A percentile compares a stretch with the other conserved stretches of the same genome.
Evolutionary conservation across 2,113 vertebrate species (phyloP).

Genomic region (Crotalus horridus): DNA sequence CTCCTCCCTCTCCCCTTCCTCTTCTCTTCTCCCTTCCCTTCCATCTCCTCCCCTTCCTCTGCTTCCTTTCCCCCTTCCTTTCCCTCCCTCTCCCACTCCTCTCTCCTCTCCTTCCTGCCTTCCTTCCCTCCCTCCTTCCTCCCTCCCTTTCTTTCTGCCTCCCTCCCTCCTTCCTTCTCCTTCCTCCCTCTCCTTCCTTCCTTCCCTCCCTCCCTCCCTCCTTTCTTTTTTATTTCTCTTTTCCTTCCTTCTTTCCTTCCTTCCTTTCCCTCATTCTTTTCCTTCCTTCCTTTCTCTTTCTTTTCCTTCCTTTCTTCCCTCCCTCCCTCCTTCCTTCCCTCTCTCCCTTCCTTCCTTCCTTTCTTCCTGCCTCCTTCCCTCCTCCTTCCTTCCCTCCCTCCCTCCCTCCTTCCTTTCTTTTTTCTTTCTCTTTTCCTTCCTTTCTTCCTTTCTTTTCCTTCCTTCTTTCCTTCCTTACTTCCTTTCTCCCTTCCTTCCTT

Average conservation of each 20-base stretch:
- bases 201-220: fast-evolving
- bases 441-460: fast-evolving
- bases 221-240: fast-evolving
- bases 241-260: fast-evolving
- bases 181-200: fast-evolving
- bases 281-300: too few relatives aligned
- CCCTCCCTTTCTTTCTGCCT: fast-evolving
- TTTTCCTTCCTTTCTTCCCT: too few relatives aligned
- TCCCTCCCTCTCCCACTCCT: fast-evolving
- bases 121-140: fast-evolving
- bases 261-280: too few relatives aligned
- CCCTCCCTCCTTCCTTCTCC: fast-evolving
- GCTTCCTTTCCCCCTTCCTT: fast-evolving
- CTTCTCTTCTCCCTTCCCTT: too few relatives aligned
- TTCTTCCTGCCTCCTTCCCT: fast-evolving
- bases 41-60: fast-evolving
- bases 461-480: fast-evolving
- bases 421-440: fast-evolving
- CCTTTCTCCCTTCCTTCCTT: fast-evolving
- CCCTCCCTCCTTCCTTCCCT: too few relatives aligned
- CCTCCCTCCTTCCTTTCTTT: fast-evolving
- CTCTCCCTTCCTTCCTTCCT: too few relatives aligned
- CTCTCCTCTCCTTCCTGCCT: too few relatives aligned
- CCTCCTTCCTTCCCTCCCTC: fast-evolving
- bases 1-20: too few relatives aligned